Evolutionary conservation across 2,113 vertebrate species (phyloP).

Genomic region (Ia io): DNA sequence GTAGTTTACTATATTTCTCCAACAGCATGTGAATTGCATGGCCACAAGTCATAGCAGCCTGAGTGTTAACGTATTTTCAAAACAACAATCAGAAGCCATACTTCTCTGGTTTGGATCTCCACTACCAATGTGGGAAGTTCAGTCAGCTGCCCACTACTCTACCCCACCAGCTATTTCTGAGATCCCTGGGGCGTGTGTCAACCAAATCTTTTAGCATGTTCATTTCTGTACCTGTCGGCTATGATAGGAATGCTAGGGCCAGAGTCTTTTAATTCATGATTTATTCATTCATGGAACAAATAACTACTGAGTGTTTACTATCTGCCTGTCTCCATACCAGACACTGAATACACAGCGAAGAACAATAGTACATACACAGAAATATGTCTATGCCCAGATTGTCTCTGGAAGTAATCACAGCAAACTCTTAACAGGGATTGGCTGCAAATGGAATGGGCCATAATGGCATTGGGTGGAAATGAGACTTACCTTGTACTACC

Average conservation of each 20-base stretch:
- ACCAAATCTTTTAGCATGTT: neutral
- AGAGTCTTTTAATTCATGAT: neutral
- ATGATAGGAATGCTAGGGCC: neutral
- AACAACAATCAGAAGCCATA: neutral
- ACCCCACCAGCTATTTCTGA: neutral
- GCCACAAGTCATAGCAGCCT: neutral
- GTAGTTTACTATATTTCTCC: neutral
- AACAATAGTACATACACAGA: neutral
- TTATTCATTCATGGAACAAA: neutral
- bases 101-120: neutral
- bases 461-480: neutral
- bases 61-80: neutral
- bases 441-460: neutral
- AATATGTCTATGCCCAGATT: neutral
- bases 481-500: neutral
- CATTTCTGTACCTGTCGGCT: neutral
- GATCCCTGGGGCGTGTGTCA: neutral
- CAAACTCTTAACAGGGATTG: neutral
- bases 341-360: neutral
- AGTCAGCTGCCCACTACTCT: too few relatives aligned
- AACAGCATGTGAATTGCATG: fast-evolving
- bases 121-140: neutral
- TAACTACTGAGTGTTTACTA: neutral
- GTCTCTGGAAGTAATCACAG: neutral
- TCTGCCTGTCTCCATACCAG: neutral